These are phyloP conservation scores for Sylvilagus floridanus DNA, from an alignment of 2,797 vertebrate genomes.

Conservation along the genomic window DNA sequence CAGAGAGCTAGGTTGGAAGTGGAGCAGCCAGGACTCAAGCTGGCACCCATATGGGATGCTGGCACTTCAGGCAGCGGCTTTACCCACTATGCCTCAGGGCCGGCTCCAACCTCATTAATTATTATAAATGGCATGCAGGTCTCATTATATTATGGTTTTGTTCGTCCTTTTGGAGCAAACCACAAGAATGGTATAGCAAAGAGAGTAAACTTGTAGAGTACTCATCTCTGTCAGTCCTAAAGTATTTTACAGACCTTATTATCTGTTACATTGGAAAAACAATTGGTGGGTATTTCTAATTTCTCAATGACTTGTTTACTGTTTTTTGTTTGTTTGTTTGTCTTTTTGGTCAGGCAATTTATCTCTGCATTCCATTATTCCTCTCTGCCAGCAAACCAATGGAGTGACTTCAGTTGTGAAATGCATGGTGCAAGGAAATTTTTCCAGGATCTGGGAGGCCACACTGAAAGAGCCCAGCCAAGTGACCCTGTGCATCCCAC, in stretches of 20 bases:
- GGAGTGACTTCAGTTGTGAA: not conserved
- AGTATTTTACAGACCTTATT: conserved; percentile 1
- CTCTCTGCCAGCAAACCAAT: not conserved
- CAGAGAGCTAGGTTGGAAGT: too few relatives aligned
- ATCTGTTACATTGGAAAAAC: not conserved
- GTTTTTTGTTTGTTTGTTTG: not conserved
- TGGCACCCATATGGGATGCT: too few relatives aligned
- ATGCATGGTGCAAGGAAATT: not conserved
- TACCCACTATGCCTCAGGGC: too few relatives aligned
- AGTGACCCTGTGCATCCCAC: not conserved
- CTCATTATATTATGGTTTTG: conserved; percentile 24
- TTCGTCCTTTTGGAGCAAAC: not conserved
- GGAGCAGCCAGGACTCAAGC: too few relatives aligned
- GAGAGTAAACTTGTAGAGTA: not conserved
- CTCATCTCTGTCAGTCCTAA: not conserved
- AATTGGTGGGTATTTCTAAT: conserved; percentile 23
- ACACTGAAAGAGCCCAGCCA: not conserved
- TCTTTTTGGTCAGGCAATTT: not conserved
- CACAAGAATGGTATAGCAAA: not conserved
- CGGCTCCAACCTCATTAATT: not conserved
- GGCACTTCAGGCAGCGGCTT: too few relatives aligned
- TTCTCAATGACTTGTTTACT: not conserved
- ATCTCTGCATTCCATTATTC: conserved; percentile 1
- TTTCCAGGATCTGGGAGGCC: not conserved
- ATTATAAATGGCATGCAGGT: not conserved